These are phyloP conservation scores for Drosophila melanosoma DNA, from an alignment of 2,888 invertebrate species.

Conservation along the genomic window DNA sequence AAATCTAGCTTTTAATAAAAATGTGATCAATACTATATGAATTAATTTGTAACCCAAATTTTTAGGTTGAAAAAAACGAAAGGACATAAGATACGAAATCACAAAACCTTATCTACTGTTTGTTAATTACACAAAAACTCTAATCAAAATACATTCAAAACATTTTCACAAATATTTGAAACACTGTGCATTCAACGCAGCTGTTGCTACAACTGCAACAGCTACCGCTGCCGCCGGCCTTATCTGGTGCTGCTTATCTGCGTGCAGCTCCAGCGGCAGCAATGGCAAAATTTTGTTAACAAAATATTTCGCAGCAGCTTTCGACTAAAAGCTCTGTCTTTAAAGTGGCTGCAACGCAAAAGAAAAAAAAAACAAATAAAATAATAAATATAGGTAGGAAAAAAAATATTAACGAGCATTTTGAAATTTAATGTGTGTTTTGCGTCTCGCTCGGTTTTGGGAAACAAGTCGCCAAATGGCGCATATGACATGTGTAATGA, in stretches of 20 bases:
- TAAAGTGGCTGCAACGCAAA: constrained; percentile 17
- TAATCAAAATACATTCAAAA: background rate
- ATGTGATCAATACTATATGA: background rate
- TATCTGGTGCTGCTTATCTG: constrained; percentile 73
- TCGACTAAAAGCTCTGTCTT: constrained; percentile 21
- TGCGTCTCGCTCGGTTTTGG: constrained; percentile 27
- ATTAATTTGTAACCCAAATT: background rate
- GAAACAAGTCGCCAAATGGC: constrained; percentile 60
- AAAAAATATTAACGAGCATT: constrained; percentile 66
- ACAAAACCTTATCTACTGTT: background rate
- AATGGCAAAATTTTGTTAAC: constrained; percentile 77
- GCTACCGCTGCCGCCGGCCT: constrained; percentile 54
- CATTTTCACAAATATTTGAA: background rate
- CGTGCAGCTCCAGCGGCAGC: constrained; percentile 54
- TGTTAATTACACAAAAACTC: background rate
- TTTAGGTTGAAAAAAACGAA: background rate
- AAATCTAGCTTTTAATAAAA: background rate
- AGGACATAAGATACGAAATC: background rate
- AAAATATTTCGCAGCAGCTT: constrained; percentile 72
- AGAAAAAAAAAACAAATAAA: constrained; percentile 22
- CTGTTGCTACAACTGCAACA: constrained; percentile 30
- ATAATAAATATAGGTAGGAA: constrained; percentile 12
- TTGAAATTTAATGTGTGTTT: constrained; percentile 66
- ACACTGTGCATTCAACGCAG: constrained; percentile 40
- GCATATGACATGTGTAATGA: constrained; percentile 82